Base-by-base conservation (phyloP, 1,140 invertebrate species). In the Pachyrhynchus sulphureomaculatus region DNA sequence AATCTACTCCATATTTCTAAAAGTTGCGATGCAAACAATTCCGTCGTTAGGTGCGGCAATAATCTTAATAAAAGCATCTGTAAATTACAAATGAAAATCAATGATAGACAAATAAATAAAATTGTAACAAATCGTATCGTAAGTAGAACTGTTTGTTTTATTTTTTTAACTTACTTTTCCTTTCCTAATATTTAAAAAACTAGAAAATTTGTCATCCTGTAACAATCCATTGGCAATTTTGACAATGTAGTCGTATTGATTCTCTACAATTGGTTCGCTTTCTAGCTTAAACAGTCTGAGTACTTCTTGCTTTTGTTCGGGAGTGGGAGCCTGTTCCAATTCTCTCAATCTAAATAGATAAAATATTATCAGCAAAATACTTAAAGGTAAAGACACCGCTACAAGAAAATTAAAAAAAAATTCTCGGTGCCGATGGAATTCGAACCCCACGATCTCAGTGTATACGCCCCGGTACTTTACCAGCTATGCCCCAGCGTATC, bases 101-200 rank as follows among this genome's bases (percentile, higher is more conserved):
- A 12, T 13, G 9, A 18, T 33, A 18, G 20, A 6, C 13, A 13
- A 49, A 17, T 10, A 2, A n/a, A n/a, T n/a, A n/a, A n/a, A n/a
- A n/a, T n/a, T n/a, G n/a, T n/a, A n/a, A n/a, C n/a, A n/a, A n/a
- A n/a, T n/a, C n/a, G n/a, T n/a, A n/a, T n/a, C n/a, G n/a, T n/a
- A n/a, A n/a, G n/a, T n/a, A n/a, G n/a, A n/a, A n/a, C n/a, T n/a
- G n/a, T n/a, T n/a, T n/a, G n/a, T n/a, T n/a, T n/a, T n/a, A n/a
- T n/a, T n/a, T n/a, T n/a, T n/a, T n/a, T n/a, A n/a, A 4, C 18
- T 71, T 72, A 88, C 87, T 79, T 87, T 86, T 71, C 88, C 88
- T 70, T 90, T 90, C 59, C 88, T 80, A 47, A 89, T 86, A 66
- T 82, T 84, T 62, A 90, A 75, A 79, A 88, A 84, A 67, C 83